Percentiles rank a stretch among this genome's conserved stretches.
Evolutionary conservation across 2,797 vertebrate species (phyloP).

Genomic region (Valencia hispanica): DNA sequence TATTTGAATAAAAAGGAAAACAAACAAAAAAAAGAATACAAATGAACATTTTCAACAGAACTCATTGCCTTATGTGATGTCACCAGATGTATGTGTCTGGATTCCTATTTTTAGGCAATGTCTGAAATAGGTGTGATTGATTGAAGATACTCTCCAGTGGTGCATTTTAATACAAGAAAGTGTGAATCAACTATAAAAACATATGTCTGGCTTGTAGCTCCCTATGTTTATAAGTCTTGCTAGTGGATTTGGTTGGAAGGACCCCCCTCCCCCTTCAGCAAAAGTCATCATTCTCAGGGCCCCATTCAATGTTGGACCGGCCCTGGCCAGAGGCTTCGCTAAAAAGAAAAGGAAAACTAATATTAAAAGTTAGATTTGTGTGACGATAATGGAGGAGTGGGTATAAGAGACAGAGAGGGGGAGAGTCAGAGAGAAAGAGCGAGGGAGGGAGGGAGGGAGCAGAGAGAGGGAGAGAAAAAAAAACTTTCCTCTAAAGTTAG

Average conservation of each 20-base stretch:
- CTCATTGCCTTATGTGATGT: background rate
- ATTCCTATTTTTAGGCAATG: background rate
- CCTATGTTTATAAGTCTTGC: background rate
- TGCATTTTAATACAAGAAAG: background rate
- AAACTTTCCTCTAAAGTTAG: constrained; percentile 86
- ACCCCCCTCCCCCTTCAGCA: background rate
- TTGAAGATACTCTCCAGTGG: background rate
- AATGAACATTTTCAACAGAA: background rate
- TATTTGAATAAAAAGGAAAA: background rate
- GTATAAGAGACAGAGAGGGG: constrained; percentile 35
- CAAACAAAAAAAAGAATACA: too few species aligned
- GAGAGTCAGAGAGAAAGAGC: constrained; percentile 36
- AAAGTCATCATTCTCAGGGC: background rate
- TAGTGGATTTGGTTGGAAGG: too few species aligned
- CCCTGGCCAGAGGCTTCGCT: background rate
- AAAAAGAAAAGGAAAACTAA: background rate
- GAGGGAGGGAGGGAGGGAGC: constrained; percentile 54
- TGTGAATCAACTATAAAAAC: background rate
- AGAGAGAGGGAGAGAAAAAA: constrained; percentile 63
- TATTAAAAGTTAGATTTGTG: constrained; percentile 22
- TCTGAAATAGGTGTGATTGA: background rate
- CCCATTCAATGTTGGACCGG: background rate
- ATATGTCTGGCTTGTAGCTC: background rate
- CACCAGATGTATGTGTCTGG: background rate
- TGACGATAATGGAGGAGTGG: constrained; percentile 47